Evolutionary conservation across 2,797 vertebrate species (phyloP), one percentile per base, ranked within the genome.

Genomic region (Acomys russatus): DNA sequence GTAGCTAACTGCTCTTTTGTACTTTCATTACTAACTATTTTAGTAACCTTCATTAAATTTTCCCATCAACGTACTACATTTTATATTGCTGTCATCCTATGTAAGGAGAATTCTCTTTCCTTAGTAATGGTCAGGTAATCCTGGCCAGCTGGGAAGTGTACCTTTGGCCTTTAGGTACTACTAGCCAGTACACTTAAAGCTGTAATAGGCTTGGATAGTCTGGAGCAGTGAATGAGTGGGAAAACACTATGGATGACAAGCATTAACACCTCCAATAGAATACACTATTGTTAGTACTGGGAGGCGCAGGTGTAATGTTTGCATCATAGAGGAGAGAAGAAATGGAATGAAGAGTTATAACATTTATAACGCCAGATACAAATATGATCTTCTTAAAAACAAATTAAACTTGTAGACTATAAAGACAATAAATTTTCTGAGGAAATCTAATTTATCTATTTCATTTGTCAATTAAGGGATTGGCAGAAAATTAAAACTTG

Each of bases 1-100:
- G 6, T 93, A 61, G 25, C 6, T 84, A 78, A 35, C 54, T 56
- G 33, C 7, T 93, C 25, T 76, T 56, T 86, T 94, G 10, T 77
- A 25, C 63, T 92, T 94, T 87, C 12, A 66, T 14, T 70, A 38
- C 59, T 85, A 82, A 79, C 64, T 23, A 64, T 63, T 12, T 56
- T 90, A 90, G 28, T 59, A 90, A 51, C 25, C 70, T 76, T 87
- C 25, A 80, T 61, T 70, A 91, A 92, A 51, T 12, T 12, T 74
- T 73, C 2, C 28, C 87, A 90, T 95, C 70, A 70, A 6, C 11
- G 8, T 51, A 49, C n/a, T 85, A 38, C 6, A 64, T 93, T 15
- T 83, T 88, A 35, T 8, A 18, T 76, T 49, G 30, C 4, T 93
- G 12, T 38, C n/a, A 15, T 33, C 51, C 86, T 87, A 63, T 3